Evolutionary conservation across 2,888 invertebrate genomes (phyloP), one percentile per base, ranked within the genome.

Genomic region (Epirrhoe tristata): DNA sequence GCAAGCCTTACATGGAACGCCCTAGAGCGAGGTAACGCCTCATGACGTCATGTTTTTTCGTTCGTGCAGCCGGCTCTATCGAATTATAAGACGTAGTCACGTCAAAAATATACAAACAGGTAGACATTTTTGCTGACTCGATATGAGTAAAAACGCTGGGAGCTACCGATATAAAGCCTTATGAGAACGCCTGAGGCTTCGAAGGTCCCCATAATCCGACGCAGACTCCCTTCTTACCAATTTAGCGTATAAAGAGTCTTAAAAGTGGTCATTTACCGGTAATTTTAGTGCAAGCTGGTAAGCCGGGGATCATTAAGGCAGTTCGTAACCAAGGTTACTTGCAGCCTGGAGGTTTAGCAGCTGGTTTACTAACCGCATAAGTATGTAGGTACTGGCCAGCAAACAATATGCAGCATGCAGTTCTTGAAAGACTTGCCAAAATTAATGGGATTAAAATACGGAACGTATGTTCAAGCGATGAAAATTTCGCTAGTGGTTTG

Each of bases 281-380:
- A 79, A 82, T 82, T 81, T 81, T 72, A 73, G 71, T 76, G 74
- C 76, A 77, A 77, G 74, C 73, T 67, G 75, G 70, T 68, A 75
- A 75, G 74, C 75, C 72, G 74, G 73, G 76, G 70, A 74, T 77
- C 77, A 77, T 85, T 83, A 81, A 77, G 67, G 70, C 66, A 67
- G 68, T 74, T 74, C 72, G 67, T 67, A 73, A 65, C 69, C 75
- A 81, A 80, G 80, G 80, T 74, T 78, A 70, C 36, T 59, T 52
- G 55, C 46, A 68, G 68, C 55, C 36, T 14, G 24, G 4, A 8
- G 52, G 31, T 6, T 17, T n/a, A 71, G 59, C 67, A 68, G 71
- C 69, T 69, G 67, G 69, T 66, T 57, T 71, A 71, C 5, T 32
- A 32, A 39, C 50, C 34, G 34, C 14, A 10, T 32, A 32, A 32